Evolutionary conservation across 2,113 vertebrate species (phyloP), one percentile per base, ranked within the genome.

Genomic region (Nerophis ophidion): DNA sequence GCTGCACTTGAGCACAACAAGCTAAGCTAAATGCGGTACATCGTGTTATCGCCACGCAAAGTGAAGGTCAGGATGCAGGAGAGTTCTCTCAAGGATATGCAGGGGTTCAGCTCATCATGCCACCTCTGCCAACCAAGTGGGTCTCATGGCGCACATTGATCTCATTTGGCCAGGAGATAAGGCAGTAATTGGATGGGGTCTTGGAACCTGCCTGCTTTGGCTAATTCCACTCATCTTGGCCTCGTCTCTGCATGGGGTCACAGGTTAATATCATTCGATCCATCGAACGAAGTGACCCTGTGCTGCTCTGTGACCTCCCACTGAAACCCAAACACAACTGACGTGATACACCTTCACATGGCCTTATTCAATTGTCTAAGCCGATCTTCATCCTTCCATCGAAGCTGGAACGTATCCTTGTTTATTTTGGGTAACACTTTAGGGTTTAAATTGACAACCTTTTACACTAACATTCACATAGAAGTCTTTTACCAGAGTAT

Each of bases 201-300:
- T 88, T 89, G 76, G 89, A 87, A 87, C 84, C 80, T 87, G 75
- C 82, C 86, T 75, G 85, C 84, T 70, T 83, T 80, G 77, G 83
- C 84, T 91, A 89, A 91, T 89, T 87, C 88, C 75, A 81, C 84
- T 91, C 85, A 90, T 88, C 81, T 75, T 80, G 87, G 89, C 87
- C 85, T 11, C 75, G 79, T 68, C 80, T 82, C 80, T 89, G 88
- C 86, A 79, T 8, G 64, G 70, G 75, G 80, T 80, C 87, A 86
- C 78, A 84, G 89, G 89, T 92, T 93, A 93, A 93, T 91, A 87
- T 83, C 72, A 75, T 80, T 85, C 90, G 91, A 91, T 90, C 86
- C 90, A 86, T 70, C 79, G 76, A 61, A 71, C 79, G 60, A 65
- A 67, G 67, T 33, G 51, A 61, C 66, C 63, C 72, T 33, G 65